A percentile compares a stretch with the other conserved stretches of the same genome.
Evolutionary conservation across 1,140 invertebrate genomes (phyloP).

Genomic region (Dufourea novaeangliae): DNA sequence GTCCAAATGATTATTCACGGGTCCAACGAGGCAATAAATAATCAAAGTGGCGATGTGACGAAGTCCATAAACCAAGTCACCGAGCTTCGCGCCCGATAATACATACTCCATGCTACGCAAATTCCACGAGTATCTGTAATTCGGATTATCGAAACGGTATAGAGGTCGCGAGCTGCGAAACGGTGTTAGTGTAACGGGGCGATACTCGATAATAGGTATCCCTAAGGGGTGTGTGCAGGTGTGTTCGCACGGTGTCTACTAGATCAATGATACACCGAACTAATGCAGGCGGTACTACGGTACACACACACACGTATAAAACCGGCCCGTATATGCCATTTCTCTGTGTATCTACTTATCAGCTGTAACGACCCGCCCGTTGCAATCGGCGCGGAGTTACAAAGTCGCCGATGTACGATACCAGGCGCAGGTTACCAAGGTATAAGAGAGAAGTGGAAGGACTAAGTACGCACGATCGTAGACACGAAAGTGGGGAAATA

Average conservation of each 20-base stretch:
- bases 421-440: constrained; percentile 9
- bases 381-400: constrained; percentile 28
- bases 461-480: constrained; percentile 35
- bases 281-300: constrained; percentile 24
- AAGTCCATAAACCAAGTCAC: constrained; percentile 19
- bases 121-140: constrained; percentile 39
- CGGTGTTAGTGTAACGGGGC: constrained; percentile 1
- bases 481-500: constrained; percentile 35
- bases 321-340: constrained; percentile 12
- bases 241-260: neutral
- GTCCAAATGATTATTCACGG: neutral
- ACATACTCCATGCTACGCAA: constrained; percentile 1
- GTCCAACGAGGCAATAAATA: constrained; percentile 9
- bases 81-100: neutral
- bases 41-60: constrained; percentile 19
- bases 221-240: neutral
- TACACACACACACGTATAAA: constrained; percentile 22
- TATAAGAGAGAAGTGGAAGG: constrained; percentile 16
- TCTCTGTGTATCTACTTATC: constrained; percentile 37
- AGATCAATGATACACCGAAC: constrained; percentile 16
- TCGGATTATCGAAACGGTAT: constrained; percentile 31
- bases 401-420: constrained; percentile 41
- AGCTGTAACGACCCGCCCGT: constrained; percentile 29
- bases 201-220: constrained; percentile 36
- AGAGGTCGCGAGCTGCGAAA: neutral